Conservation (phyloP, 1,140 invertebrate genomes). For the Neodiprion virginianus region DNA sequence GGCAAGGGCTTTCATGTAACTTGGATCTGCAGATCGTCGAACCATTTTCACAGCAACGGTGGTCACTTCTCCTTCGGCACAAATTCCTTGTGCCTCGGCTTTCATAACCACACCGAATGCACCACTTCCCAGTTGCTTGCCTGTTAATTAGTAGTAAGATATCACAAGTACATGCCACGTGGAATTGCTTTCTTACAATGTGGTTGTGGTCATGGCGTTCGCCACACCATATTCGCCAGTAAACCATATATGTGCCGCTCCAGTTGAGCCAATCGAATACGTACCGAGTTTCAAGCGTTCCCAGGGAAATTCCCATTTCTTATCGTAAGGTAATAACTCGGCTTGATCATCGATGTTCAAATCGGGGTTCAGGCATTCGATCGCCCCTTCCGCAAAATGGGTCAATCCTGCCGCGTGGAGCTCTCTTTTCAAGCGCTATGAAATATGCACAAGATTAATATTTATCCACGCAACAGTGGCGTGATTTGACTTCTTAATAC, state of each 20-base stretch:
- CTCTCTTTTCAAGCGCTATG: slow-evolving; percentile 65
- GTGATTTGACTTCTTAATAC: neutral
- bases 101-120: slow-evolving; percentile 94
- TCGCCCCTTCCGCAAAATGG: slow-evolving; percentile 80
- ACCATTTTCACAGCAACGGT: slow-evolving; percentile 90
- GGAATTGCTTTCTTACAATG: neutral
- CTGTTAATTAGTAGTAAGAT: slow-evolving; percentile 50
- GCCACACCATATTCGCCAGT: too few species aligned
- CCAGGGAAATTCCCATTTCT: slow-evolving; percentile 87
- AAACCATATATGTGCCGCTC: too few species aligned
- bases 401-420: slow-evolving; percentile 71
- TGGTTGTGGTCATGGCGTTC: too few species aligned
- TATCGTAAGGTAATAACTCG: slow-evolving; percentile 88
- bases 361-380: slow-evolving; percentile 86
- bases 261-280: slow-evolving; percentile 13
- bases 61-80: slow-evolving; percentile 72
- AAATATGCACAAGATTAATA: neutral
- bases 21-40: slow-evolving; percentile 75
- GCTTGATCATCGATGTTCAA: slow-evolving; percentile 90
- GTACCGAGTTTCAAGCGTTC: slow-evolving; percentile 84
- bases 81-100: slow-evolving; percentile 81
- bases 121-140: slow-evolving; percentile 86
- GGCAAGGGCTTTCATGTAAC: slow-evolving; percentile 79
- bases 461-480: too few species aligned
- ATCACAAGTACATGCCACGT: too few species aligned